phyloP scores from a whole-genome alignment of 2,797 vertebrate genomes.

The Sebastes oblongus region DNA sequence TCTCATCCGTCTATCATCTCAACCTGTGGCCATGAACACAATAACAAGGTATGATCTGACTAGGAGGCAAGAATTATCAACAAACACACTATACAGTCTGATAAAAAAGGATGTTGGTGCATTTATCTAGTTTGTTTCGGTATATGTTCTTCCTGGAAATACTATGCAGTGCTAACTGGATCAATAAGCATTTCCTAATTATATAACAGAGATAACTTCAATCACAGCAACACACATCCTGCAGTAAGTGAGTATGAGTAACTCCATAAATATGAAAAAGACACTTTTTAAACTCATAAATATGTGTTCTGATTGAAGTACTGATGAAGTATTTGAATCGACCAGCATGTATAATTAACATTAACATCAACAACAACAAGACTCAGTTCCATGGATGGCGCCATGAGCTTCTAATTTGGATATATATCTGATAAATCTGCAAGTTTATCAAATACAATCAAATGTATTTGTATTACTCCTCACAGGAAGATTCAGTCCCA shows the following conservation, averaged over 20 bases:
- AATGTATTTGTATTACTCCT: not conserved
- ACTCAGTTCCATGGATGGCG: not conserved
- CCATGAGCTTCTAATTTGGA: not conserved
- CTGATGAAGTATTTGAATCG: too few relatives aligned
- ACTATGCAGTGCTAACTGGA: not conserved
- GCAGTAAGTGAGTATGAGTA: not conserved
- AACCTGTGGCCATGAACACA: constrained; percentile 4
- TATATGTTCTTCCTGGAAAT: not conserved
- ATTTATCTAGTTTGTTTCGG: not conserved
- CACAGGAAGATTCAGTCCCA: not conserved
- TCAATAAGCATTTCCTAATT: not conserved
- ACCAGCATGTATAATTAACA: not conserved
- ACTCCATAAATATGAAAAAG: not conserved
- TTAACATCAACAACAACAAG: not conserved
- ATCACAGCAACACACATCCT: not conserved
- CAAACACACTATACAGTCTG: not conserved
- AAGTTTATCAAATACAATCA: not conserved
- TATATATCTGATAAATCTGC: not conserved
- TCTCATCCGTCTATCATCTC: constrained; percentile 42
- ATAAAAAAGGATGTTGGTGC: not conserved
- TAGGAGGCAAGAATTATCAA: not conserved
- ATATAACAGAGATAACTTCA: not conserved
- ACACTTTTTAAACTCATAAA: not conserved
- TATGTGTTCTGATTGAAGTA: not conserved
- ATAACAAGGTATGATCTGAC: not conserved